Percentiles rank a stretch among this genome's conserved stretches.
Conservation (phyloP, 1,140 invertebrate species). For the Drosophila mojavensis region DNA sequence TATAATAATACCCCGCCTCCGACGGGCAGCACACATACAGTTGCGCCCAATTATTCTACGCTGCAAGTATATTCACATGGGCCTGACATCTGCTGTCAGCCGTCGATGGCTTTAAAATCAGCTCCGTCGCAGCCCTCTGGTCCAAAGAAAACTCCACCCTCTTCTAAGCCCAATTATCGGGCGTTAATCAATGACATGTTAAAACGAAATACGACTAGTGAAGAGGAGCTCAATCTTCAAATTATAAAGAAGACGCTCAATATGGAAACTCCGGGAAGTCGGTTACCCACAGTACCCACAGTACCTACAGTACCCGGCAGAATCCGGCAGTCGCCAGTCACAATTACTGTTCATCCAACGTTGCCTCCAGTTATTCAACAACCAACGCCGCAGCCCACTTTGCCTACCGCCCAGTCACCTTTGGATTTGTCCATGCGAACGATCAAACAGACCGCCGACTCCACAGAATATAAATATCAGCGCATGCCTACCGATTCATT, state of each 20-base stretch:
- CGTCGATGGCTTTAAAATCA: conserved; percentile 10
- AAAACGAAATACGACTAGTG: conserved; percentile 70
- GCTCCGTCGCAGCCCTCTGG: conserved; percentile 3
- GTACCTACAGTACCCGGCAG: neutral
- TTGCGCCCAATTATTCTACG: conserved; percentile 56
- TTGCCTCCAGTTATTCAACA: conserved; percentile 30
- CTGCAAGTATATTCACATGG: conserved; percentile 72
- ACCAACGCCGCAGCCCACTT: conserved; percentile 54
- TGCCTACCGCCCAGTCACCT: conserved; percentile 86
- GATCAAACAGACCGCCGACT: conserved; percentile 92
- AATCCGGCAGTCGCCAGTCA: neutral
- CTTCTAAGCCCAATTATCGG: conserved; percentile 72
- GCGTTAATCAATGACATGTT: conserved; percentile 74
- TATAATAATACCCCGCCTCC: conserved; percentile 41
- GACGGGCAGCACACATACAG: neutral
- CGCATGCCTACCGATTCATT: conserved; percentile 25
- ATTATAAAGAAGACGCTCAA: conserved; percentile 82
- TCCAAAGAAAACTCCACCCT: conserved; percentile 42
- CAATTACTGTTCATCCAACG: conserved; percentile 9
- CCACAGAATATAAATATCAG: conserved; percentile 89
- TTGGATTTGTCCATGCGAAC: conserved; percentile 94
- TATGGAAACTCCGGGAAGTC: conserved; percentile 50
- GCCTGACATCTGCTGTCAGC: conserved; percentile 66
- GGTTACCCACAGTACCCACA: neutral
- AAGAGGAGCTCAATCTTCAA: conserved; percentile 76